phyloP scores from a whole-genome alignment of 2,888 invertebrate species.

The Caenorhabditis panamensis region DNA sequence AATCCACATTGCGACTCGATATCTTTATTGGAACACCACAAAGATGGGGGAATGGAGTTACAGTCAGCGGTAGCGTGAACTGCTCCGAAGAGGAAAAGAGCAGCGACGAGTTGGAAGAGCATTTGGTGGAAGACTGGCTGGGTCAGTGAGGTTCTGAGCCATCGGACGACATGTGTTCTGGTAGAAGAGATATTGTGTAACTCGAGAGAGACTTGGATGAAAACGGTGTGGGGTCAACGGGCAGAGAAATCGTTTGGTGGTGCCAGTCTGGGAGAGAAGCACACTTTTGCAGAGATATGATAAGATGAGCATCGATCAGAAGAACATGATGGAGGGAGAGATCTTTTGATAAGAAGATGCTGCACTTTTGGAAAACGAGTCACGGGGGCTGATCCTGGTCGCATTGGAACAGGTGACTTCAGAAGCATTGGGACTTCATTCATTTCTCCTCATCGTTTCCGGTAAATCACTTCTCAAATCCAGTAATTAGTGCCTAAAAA shows the following conservation, averaged over 20 bases:
- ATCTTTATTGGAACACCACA: constrained; percentile 71
- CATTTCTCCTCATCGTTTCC: too few species aligned
- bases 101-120: constrained; percentile 33
- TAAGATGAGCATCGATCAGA: neutral
- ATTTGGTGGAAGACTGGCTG: constrained; percentile 20
- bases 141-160: constrained; percentile 16
- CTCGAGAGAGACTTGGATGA: neutral
- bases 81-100: constrained; percentile 31
- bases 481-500: too few species aligned
- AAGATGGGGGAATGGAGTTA: constrained; percentile 65
- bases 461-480: too few species aligned
- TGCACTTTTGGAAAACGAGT: too few species aligned
- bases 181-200: constrained; percentile 21
- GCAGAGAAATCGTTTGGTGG: neutral
- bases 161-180: constrained; percentile 42
- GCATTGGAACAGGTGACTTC: too few species aligned
- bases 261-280: constrained; percentile 18
- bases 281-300: neutral
- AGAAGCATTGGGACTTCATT: too few species aligned
- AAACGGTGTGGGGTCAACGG: constrained; percentile 1
- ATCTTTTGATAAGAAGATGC: too few species aligned
- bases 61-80: constrained; percentile 55
- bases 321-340: too few species aligned
- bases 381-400: too few species aligned
- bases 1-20: constrained; percentile 71